Conservation (phyloP, 2,113 vertebrate species). For the Calyptommatus sinebrachiatus region DNA sequence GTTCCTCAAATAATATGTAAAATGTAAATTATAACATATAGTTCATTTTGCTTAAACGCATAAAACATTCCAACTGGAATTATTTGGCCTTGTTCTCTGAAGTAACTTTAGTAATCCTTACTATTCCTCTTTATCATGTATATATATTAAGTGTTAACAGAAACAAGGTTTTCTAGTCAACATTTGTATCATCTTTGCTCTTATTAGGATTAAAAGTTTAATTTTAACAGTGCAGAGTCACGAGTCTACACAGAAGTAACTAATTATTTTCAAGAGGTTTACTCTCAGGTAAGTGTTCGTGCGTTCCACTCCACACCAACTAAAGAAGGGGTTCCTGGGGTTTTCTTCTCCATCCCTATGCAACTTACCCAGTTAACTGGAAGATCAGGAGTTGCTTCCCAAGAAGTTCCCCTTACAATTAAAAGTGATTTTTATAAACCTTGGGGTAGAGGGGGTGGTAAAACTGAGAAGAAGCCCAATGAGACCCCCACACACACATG, state of each 20-base stretch:
- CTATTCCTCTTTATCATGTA: background rate
- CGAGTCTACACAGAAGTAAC: background rate
- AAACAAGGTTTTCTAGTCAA: background rate
- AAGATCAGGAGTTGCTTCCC: slow-evolving; percentile 7
- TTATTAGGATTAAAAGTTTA: background rate
- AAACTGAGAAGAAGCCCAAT: background rate
- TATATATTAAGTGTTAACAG: background rate
- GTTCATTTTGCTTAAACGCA: background rate
- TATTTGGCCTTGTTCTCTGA: background rate
- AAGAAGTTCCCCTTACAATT: slow-evolving; percentile 1
- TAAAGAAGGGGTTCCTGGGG: background rate
- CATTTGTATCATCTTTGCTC: background rate
- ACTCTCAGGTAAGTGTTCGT: background rate
- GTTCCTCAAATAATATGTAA: background rate
- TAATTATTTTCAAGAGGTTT: background rate
- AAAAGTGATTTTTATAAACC: background rate
- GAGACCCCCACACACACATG: background rate
- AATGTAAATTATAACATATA: background rate
- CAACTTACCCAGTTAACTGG: slow-evolving; percentile 10
- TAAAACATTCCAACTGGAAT: background rate
- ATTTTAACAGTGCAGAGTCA: background rate
- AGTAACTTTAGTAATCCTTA: background rate
- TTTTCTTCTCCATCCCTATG: background rate
- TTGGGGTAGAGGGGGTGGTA: background rate
- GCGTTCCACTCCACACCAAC: background rate